Conservation (phyloP, 2,797 vertebrate species). For the Oreochromis grahami region DNA sequence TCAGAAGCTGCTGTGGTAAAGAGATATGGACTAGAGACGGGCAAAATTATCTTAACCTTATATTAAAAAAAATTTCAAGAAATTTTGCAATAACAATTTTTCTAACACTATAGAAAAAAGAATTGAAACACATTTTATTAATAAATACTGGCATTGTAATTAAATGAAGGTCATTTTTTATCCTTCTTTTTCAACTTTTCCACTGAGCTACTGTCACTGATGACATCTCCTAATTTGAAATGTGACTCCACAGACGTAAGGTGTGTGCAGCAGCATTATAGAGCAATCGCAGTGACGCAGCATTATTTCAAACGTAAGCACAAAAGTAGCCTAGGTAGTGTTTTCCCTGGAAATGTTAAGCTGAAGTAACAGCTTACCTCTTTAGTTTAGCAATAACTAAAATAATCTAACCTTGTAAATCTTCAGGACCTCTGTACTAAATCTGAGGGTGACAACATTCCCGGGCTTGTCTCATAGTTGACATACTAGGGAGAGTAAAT, state of each 20-base stretch:
- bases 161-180: not conserved
- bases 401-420: not conserved
- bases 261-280: not conserved
- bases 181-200: not conserved
- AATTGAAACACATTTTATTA: not conserved
- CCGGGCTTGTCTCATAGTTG: not conserved
- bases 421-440: not conserved
- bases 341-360: not conserved
- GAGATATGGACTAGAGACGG: not conserved
- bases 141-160: not conserved
- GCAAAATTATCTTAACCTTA: not conserved
- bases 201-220: not conserved
- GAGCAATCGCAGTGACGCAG: not conserved
- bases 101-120: not conserved
- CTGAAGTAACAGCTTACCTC: not conserved
- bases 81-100: not conserved
- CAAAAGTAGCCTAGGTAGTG: not conserved
- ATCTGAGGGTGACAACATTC: not conserved
- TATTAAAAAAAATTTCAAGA: not conserved
- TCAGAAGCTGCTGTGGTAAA: not conserved
- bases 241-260: not conserved
- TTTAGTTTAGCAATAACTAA: not conserved
- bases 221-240: not conserved
- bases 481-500: not conserved
- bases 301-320: not conserved